Evolutionary conservation across 2,888 invertebrate genomes (phyloP), one percentile per base, ranked within the genome.

Genomic region (Eulithis prunata): DNA sequence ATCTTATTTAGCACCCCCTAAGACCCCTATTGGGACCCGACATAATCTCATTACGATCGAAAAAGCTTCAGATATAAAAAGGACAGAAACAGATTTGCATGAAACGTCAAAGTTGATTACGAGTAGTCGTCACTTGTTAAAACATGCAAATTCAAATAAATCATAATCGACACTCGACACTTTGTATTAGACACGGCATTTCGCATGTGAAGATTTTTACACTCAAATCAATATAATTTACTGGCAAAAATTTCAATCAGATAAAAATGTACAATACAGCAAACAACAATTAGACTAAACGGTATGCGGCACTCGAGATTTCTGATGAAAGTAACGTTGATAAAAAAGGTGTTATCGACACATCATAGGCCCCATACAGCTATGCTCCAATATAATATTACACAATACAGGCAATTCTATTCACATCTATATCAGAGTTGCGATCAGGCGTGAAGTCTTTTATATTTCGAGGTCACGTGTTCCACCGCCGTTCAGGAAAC

Each of bases 371-470:
- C 71, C 68, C 69, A 74, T 77, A 72, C 62, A 72, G 62, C 65
- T 69, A 69, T 75, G 76, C 84, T 80, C 87, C 81, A 83, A 79
- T 81, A 80, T 84, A 79, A 82, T 84, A 87, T 89, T 83, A 87
- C 82, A 87, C 87, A 91, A 90, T 90, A 84, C 85, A 81, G 90
- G 86, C 88, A 91, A 92, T 92, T 89, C 91, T 81, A 89, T 92
- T 91, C 90, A 84, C 86, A 91, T 91, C 86, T 85, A 83, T 83
- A 87, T 86, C 82, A 82, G 78, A 64, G 75, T 85, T 80, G 82
- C 80, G 86, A 89, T 92, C 91, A 88, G 88, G 88, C 92, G 91
- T 91, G 89, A 88, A 92, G 86, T 86, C 87, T 89, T 91, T 92
- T 90, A 87, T 91, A 89, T 88, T 88, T 83, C 83, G 76, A 86